These are phyloP conservation scores for Anabacerthia variegaticeps DNA, from an alignment of 2,797 vertebrate genomes.

Conservation along the genomic window DNA sequence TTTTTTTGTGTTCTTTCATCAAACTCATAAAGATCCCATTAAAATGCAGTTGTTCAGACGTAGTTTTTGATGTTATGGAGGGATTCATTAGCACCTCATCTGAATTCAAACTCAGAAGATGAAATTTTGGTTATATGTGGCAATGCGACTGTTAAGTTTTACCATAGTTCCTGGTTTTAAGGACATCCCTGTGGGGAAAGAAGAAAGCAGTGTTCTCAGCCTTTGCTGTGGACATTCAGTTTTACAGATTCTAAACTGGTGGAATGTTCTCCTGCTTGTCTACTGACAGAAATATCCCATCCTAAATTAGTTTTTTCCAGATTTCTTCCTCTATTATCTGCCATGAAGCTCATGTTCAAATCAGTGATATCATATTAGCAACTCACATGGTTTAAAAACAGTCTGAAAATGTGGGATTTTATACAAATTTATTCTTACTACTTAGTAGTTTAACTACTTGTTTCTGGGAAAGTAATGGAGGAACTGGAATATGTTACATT, in stretches of 20 bases:
- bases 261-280: not conserved
- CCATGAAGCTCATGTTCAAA: not conserved
- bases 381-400: not conserved
- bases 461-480: not conserved
- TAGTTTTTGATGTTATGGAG: not conserved
- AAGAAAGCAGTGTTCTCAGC: not conserved
- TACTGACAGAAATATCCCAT: not conserved
- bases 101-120: not conserved
- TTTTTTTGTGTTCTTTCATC: not conserved
- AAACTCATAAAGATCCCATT: not conserved
- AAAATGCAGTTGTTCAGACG: not conserved
- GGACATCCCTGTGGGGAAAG: not conserved
- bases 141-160: not conserved
- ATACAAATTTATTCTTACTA: not conserved
- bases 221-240: not conserved
- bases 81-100: not conserved
- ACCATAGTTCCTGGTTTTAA: not conserved
- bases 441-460: not conserved
- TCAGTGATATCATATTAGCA: not conserved
- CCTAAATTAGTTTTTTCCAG: not conserved
- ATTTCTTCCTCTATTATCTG: not conserved
- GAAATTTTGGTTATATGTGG: not conserved
- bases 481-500: not conserved
- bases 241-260: not conserved
- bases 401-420: not conserved